phyloP scores from a whole-genome alignment of 2,888 invertebrate species.

The Phyllotreta striolata region DNA sequence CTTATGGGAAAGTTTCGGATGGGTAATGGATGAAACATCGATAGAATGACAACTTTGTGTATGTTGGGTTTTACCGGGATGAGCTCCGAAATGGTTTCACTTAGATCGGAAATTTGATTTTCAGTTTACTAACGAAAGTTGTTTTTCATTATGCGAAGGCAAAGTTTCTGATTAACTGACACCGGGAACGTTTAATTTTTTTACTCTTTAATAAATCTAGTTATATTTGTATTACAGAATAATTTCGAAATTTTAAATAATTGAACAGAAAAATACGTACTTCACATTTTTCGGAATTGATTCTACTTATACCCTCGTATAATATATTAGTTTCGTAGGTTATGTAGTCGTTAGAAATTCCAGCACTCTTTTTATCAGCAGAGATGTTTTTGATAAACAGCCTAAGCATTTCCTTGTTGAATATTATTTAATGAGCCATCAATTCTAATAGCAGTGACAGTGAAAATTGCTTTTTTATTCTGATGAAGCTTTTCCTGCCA shows the following conservation, averaged over 20 bases:
- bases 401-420: slow-evolving; percentile 35
- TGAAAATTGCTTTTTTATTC: slow-evolving; percentile 38
- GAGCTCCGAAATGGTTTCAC: slow-evolving; percentile 25
- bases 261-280: neutral
- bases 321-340: too few relatives aligned
- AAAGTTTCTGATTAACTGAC: slow-evolving; percentile 21
- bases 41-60: slow-evolving; percentile 30
- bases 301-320: neutral
- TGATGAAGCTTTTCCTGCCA: slow-evolving; percentile 28
- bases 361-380: slow-evolving; percentile 11
- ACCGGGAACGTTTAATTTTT: neutral
- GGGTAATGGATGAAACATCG: slow-evolving; percentile 29
- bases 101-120: slow-evolving; percentile 30
- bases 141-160: slow-evolving; percentile 16
- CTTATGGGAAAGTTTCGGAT: slow-evolving; percentile 25
- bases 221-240: too few relatives aligned
- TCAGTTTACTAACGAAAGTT: slow-evolving; percentile 27
- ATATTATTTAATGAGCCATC: slow-evolving; percentile 42
- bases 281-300: neutral
- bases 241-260: too few relatives aligned
- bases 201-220: too few relatives aligned
- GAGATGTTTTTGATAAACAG: slow-evolving; percentile 33
- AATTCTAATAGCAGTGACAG: slow-evolving; percentile 37
- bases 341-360: too few relatives aligned
- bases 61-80: slow-evolving; percentile 28